Percentiles rank a stretch among this genome's conserved stretches.
Evolutionary conservation across 2,113 vertebrate genomes (phyloP).

Genomic region (Echinops telfairi): DNA sequence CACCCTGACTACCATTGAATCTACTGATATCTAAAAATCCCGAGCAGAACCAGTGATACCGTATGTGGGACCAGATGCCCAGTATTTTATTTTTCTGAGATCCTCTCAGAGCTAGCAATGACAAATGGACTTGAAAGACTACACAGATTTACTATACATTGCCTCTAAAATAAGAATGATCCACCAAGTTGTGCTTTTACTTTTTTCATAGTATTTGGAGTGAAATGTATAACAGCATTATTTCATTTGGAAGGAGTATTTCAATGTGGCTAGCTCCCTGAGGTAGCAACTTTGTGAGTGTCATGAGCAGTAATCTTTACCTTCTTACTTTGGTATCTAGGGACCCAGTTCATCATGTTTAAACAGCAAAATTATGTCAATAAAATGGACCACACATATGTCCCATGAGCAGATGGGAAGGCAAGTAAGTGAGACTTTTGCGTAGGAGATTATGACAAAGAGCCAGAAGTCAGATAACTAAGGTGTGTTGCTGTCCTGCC

Average conservation of each 20-base stretch:
- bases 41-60: not conserved
- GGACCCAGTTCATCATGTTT: not conserved
- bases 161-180: not conserved
- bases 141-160: not conserved
- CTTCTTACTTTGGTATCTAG: not conserved
- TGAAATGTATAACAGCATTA: not conserved
- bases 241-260: not conserved
- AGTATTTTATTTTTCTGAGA: not conserved
- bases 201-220: not conserved
- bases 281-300: not conserved
- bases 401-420: not conserved
- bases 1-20: not conserved
- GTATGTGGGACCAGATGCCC: not conserved
- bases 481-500: not conserved
- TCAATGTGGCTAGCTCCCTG: not conserved
- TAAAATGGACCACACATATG: not conserved
- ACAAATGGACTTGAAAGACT: not conserved
- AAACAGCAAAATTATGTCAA: constrained; percentile 18
- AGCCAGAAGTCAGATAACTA: not conserved
- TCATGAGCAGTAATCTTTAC: not conserved
- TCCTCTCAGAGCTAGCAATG: not conserved
- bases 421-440: not conserved
- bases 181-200: not conserved
- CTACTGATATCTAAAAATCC: not conserved
- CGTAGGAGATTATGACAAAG: constrained; percentile 16